Conservation (phyloP, 2,113 vertebrate genomes). For the Sceloporus undulatus region DNA sequence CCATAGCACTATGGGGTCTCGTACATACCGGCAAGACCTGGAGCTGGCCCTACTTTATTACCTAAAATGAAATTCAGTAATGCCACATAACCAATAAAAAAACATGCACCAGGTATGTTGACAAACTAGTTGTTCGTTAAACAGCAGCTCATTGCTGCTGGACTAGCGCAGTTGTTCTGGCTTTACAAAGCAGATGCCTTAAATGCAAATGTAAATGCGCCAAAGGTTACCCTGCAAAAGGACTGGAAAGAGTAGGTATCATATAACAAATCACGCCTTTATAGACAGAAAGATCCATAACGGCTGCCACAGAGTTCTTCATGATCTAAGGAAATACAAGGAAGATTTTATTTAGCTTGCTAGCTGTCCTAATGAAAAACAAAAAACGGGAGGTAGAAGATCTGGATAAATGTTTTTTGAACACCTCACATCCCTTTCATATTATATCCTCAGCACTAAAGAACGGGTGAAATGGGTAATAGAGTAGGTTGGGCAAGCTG, state of each 20-base stretch:
- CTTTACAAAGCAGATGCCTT: constrained; percentile 10
- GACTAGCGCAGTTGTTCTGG: not conserved
- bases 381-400: not conserved
- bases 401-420: not conserved
- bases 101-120: not conserved
- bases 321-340: constrained; percentile 80
- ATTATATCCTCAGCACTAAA: too few species aligned
- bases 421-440: not conserved
- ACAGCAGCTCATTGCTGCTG: not conserved
- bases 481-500: too few species aligned
- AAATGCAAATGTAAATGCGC: not conserved
- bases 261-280: constrained; percentile 93
- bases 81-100: not conserved
- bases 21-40: not conserved
- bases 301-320: constrained; percentile 84
- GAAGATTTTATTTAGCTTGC: not conserved
- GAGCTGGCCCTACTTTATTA: not conserved
- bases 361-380: not conserved
- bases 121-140: not conserved
- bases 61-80: not conserved
- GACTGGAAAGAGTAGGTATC: constrained; percentile 84
- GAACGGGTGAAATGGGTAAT: too few species aligned
- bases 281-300: constrained; percentile 89
- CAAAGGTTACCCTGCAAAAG: constrained; percentile 90
- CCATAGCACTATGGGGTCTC: not conserved